Evolutionary conservation across 2,888 invertebrate genomes (phyloP), one percentile per base, ranked within the genome.

Genomic region (Lasioglossum vierecki): DNA sequence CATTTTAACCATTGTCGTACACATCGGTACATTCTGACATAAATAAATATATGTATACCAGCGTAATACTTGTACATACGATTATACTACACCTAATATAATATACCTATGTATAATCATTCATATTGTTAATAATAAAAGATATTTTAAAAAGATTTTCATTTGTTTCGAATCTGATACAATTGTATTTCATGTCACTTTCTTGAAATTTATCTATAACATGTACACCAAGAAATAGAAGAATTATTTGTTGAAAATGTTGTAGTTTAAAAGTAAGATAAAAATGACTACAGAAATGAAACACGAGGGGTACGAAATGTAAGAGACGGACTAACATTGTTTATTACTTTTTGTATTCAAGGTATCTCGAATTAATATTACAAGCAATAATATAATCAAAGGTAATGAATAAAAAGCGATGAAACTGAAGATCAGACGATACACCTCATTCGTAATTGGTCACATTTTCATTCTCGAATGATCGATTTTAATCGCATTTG

Each of bases 271-370:
- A 26, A 5, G 11, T 30, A 15, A 15, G 15, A 30, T 15, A 15
- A 63, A 30, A 30, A 63, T 63, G 18, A 1, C 26, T 26, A 4
- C 3, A 9, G 35, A 66, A 66, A 35, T 13, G 18, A 35, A 18
- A 30, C 11, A 39, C 35, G 11, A 35, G 39, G 82, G 76, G 74
- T 35, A 44, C 68, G 82, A 86, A 82, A 86, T 82, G 83, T 79
- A 78, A 80, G 84, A 89, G 89, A 90, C 78, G 66, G 85, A 79
- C 87, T 93, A 91, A 92, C 92, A 82, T 92, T 92, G 87, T 93
- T 93, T 92, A 92, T 93, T 91, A 90, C 88, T 91, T 91, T 92
- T 91, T 92, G 88, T 93, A 93, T 91, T 93, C 92, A 93, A 93
- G 93, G 90, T 93, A 92, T 92, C 89, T 89, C 91, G 92, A 92